These are phyloP conservation scores for Plagodis pulveraria DNA, from an alignment of 2,888 invertebrate species.

Conservation along the genomic window DNA sequence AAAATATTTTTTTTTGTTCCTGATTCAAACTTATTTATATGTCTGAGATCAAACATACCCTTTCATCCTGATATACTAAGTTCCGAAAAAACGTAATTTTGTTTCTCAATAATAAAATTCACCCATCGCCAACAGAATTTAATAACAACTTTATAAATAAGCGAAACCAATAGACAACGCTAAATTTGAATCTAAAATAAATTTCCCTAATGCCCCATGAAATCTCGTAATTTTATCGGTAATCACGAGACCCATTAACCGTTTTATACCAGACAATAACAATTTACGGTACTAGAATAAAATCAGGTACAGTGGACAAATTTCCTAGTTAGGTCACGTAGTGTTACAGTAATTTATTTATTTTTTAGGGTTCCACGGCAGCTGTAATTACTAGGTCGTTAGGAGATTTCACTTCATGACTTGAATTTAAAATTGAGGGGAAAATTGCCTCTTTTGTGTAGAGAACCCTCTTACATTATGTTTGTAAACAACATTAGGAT, in stretches of 20 bases:
- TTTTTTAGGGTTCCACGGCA: constrained; percentile 45
- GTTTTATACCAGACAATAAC: constrained; percentile 37
- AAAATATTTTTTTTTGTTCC: too few relatives aligned
- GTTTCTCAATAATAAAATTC: too few relatives aligned
- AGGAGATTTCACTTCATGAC: constrained; percentile 48
- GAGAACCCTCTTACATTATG: constrained; percentile 18
- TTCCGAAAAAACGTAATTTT: too few relatives aligned
- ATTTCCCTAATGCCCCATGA: constrained; percentile 10
- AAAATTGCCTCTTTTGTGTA: constrained; percentile 26
- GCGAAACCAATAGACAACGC: neutral
- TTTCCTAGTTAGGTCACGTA: constrained; percentile 50
- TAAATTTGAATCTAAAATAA: constrained; percentile 6
- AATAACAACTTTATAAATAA: too few relatives aligned
- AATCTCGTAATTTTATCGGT: constrained; percentile 26
- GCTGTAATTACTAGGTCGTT: constrained; percentile 56
- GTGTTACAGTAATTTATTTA: constrained; percentile 53
- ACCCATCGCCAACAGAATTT: too few relatives aligned
- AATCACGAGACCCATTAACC: constrained; percentile 30
- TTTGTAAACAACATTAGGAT: constrained; percentile 18
- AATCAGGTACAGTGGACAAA: constrained; percentile 31
- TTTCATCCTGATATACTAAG: too few relatives aligned
- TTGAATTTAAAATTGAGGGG: constrained; percentile 42
- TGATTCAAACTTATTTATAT: too few relatives aligned
- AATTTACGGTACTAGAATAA: constrained; percentile 41
- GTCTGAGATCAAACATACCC: too few relatives aligned